Evolutionary conservation across 2,888 invertebrate genomes (phyloP).

Genomic region (Polietes domitor): DNA sequence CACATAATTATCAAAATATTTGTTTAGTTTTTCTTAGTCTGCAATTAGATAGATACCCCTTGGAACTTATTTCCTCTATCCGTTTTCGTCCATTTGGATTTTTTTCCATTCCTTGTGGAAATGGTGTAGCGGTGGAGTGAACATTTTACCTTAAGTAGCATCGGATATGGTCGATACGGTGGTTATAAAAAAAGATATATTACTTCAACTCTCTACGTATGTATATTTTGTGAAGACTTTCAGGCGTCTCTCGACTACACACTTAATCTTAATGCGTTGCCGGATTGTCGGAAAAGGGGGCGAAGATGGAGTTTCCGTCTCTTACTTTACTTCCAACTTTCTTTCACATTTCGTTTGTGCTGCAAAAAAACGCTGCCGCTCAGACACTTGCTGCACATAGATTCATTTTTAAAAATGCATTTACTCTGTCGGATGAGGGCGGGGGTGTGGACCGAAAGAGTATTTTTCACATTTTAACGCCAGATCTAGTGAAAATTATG

Average conservation of each 20-base stretch:
- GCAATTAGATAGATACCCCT: too few species aligned
- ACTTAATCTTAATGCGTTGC: constrained; percentile 67
- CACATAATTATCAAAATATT: too few species aligned
- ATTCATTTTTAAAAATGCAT: background rate
- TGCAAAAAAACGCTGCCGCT: background rate
- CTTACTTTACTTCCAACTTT: constrained; percentile 2
- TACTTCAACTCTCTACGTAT: constrained; percentile 69
- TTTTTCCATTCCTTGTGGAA: too few species aligned
- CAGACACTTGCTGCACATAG: background rate
- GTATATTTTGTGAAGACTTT: constrained; percentile 78
- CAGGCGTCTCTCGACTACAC: constrained; percentile 76
- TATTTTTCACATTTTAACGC: background rate
- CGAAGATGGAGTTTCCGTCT: background rate
- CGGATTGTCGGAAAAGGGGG: background rate
- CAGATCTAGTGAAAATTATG: background rate
- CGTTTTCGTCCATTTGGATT: too few species aligned
- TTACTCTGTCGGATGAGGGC: background rate
- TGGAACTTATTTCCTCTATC: too few species aligned
- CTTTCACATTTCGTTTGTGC: background rate
- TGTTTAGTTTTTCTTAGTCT: too few species aligned
- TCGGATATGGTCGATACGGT: constrained; percentile 70
- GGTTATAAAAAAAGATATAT: constrained; percentile 80
- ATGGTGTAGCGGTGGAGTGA: background rate
- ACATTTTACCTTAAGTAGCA: constrained; percentile 73
- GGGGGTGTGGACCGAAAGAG: background rate